These are phyloP conservation scores for Agrotis clavis DNA, from an alignment of 2,888 invertebrate genomes.

Conservation along the genomic window DNA sequence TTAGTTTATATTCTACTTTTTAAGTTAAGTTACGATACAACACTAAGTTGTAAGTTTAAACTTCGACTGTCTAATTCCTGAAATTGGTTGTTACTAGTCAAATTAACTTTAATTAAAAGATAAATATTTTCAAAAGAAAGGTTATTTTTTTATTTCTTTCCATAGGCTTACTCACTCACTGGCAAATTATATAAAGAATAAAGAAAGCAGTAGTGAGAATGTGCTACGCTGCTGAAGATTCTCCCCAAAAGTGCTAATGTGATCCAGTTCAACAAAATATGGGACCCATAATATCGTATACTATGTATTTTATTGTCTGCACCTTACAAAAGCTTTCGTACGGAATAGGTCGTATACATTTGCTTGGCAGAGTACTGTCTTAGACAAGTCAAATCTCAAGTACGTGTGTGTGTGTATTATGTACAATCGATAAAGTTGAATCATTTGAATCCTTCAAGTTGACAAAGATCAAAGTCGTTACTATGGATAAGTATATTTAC, in stretches of 20 bases:
- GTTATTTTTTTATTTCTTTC: neutral
- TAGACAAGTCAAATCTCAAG: too few relatives aligned
- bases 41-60: slow-evolving; percentile 14
- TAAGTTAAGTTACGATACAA: slow-evolving; percentile 13
- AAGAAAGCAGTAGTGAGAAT: neutral
- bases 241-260: too few relatives aligned
- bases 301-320: too few relatives aligned
- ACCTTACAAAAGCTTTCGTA: too few relatives aligned
- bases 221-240: neutral
- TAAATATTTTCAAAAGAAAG: slow-evolving; percentile 8
- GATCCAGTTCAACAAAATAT: neutral
- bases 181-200: neutral
- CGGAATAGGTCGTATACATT: too few relatives aligned
- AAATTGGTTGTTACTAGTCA: slow-evolving; percentile 48
- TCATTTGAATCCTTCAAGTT: too few relatives aligned
- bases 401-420: too few relatives aligned
- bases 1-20: neutral
- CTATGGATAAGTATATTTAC: too few relatives aligned
- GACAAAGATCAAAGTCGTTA: too few relatives aligned
- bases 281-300: neutral
- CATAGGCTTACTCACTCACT: neutral
- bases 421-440: too few relatives aligned
- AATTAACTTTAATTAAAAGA: slow-evolving; percentile 27
- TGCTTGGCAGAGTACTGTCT: too few relatives aligned
- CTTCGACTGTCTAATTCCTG: slow-evolving; percentile 16